Conservation (phyloP, 2,888 invertebrate genomes). For the Lasioglossum vierecki region DNA sequence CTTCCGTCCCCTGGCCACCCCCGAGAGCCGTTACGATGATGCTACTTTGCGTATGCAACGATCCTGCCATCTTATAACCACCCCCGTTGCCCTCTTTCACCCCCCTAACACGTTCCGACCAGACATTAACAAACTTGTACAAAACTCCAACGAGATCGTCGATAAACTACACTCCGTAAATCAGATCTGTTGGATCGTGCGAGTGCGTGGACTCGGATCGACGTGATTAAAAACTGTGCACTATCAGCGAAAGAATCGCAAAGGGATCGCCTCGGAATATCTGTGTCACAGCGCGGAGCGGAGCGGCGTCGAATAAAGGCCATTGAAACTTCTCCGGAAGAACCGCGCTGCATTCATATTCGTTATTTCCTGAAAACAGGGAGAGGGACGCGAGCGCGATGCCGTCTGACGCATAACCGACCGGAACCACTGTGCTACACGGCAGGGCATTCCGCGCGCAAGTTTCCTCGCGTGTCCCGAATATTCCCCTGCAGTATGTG, state of each 20-base stretch:
- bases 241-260: constrained; percentile 31
- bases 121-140: background rate
- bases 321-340: constrained; percentile 31
- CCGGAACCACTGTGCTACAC: constrained; percentile 63
- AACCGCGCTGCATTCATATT: constrained; percentile 47
- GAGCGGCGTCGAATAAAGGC: constrained; percentile 29
- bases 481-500: constrained; percentile 27
- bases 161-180: background rate
- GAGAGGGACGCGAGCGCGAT: constrained; percentile 24
- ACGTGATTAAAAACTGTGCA: constrained; percentile 29
- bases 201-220: background rate
- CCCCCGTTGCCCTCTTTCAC: background rate
- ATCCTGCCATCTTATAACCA: constrained; percentile 33
- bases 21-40: constrained; percentile 53
- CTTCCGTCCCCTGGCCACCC: constrained; percentile 47
- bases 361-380: constrained; percentile 51
- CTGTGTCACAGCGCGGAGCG: constrained; percentile 25
- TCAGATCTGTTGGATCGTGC: background rate
- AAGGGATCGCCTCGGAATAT: constrained; percentile 12
- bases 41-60: constrained; percentile 59
- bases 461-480: constrained; percentile 49
- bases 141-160: background rate
- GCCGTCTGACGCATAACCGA: constrained; percentile 65
- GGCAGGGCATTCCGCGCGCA: constrained; percentile 44
- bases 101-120: background rate